Evolutionary conservation across 30 jellyfish, hydroid and myxozoan species (phyloP), one percentile per base, ranked within the genome.

Genomic region (Chrysaora quinquecirrha): DNA sequence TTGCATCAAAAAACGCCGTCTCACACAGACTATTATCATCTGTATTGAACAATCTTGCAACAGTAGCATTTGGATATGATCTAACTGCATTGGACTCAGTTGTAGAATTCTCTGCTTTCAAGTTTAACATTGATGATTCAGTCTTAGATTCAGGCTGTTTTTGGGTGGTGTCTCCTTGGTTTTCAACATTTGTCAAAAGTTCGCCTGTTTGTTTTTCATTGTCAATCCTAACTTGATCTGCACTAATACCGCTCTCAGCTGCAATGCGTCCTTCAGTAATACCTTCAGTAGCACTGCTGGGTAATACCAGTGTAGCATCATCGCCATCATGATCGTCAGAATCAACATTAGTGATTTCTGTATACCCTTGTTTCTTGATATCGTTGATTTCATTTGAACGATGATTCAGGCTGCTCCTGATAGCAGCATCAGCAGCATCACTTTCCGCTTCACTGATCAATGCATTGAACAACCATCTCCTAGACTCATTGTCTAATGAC

Each of bases 1-100:
- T 82, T 32, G 85, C 79, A 70, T 82, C 92, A 69, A 82, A 82
- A 48, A 82, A 67, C 32, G 56, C 73, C 27, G 92, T 69, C 33
- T 48, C 78, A 49, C 21, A 54, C 0, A 49, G 71, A 22, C 34
- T 47, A 22, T 82, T 70, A 25, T 69, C 24, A 6, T 38, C 54
- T 38, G 14, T 14, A 14, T 38, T 38, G 54, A 38, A 38, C 14
- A 3, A 3, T 14, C 14, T 38, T 14, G 54, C 54, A 3, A 14
- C 14, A 6, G 54, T 78, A 24, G 75, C 54, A 47, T 23, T 0
- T 1, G 22, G 38, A 21, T 19, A 43, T 7, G 21, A 30, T 29
- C 7, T 61, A 29, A 62, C 77, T 0, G 32, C 24, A 60, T 49
- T 73, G 16, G 56, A 22, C 18, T 21, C 66, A n/a, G 19, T 73